Evolutionary conservation across 2,113 vertebrate genomes (phyloP), one percentile per base, ranked within the genome.

Genomic region (Leptobrachium leishanense): DNA sequence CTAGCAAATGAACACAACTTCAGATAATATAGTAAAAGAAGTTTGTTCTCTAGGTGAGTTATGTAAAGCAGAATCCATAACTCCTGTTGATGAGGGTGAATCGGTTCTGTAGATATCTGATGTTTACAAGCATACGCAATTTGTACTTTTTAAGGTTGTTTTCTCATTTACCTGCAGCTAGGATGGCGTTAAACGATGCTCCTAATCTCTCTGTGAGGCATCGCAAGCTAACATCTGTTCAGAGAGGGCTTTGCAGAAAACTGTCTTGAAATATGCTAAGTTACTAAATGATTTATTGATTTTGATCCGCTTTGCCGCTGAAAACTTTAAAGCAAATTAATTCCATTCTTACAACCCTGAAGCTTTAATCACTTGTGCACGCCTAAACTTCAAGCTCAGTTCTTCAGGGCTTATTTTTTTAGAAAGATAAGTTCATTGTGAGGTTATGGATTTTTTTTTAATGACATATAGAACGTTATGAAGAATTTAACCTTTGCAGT

Each of bases 291-390:
- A 86, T 88, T 84, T 86, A 88, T 86, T 2, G 86, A 87, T 88
- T 88, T 87, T 82, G 84, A 83, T 86, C 85, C 82, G 75, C 84
- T 82, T 84, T 75, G 55, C 83, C 66, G 85, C 85, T 84, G 84
- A 85, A 85, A 85, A 86, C 85, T 85, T 87, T 84, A 84, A 85
- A 85, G 85, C 88, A 83, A 85, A 88, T 89, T 88, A 86, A 88
- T 82, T 85, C 79, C 73, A 78, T 83, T 82, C 72, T 6, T 84
- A 78, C 77, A 77, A 82, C 79, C 85, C 83, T 82, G 31, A 57
- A 86, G 77, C 83, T 74, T 81, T 77, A 71, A 81, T 83, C 43
- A 1, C 83, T 83, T 72, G 81, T 68, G 81, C 73, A 79, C 75
- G 69, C 82, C 82, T 85, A 83, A 41, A 83, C 1, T 10, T 82